phyloP scores from a whole-genome alignment of 2,888 invertebrate species.

The Acleris holmiana region DNA sequence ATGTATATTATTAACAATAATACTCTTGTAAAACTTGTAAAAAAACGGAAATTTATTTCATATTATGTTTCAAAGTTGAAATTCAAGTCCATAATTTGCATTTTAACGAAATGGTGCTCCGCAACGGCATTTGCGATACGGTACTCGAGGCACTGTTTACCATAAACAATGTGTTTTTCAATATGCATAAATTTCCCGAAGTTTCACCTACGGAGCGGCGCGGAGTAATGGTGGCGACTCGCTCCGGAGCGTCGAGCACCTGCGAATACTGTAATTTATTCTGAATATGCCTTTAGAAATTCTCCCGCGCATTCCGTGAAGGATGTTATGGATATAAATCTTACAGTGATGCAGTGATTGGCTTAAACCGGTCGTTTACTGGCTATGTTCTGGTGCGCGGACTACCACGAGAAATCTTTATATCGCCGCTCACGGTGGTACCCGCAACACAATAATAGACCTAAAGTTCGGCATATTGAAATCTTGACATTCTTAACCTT shows the following conservation, averaged over 20 bases:
- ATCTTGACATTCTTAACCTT: too few species aligned
- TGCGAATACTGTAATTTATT: slow-evolving; percentile 53
- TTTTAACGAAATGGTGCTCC: slow-evolving; percentile 32
- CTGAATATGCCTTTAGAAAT: slow-evolving; percentile 50
- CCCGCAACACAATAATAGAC: too few species aligned
- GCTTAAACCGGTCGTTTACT: slow-evolving; percentile 39
- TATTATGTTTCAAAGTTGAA: slow-evolving; percentile 26
- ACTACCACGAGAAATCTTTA: neutral
- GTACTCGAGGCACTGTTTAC: slow-evolving; percentile 38
- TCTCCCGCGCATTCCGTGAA: slow-evolving; percentile 42
- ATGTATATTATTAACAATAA: slow-evolving; percentile 44
- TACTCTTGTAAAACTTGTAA: slow-evolving; percentile 3
- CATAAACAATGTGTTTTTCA: slow-evolving; percentile 47
- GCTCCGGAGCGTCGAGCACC: slow-evolving; percentile 40
- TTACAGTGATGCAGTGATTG: slow-evolving; percentile 40
- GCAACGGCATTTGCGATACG: slow-evolving; percentile 33
- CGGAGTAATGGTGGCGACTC: slow-evolving; percentile 42
- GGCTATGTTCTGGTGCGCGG: slow-evolving; percentile 3
- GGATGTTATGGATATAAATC: slow-evolving; percentile 46
- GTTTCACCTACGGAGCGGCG: slow-evolving; percentile 44
- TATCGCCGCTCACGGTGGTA: too few species aligned
- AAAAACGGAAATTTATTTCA: slow-evolving; percentile 12
- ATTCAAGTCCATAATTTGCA: slow-evolving; percentile 31
- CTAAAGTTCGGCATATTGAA: too few species aligned
- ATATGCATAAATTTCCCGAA: slow-evolving; percentile 48